Base-by-base conservation (phyloP, 2,888 invertebrate genomes). In the Apomyelois bistriatella region DNA sequence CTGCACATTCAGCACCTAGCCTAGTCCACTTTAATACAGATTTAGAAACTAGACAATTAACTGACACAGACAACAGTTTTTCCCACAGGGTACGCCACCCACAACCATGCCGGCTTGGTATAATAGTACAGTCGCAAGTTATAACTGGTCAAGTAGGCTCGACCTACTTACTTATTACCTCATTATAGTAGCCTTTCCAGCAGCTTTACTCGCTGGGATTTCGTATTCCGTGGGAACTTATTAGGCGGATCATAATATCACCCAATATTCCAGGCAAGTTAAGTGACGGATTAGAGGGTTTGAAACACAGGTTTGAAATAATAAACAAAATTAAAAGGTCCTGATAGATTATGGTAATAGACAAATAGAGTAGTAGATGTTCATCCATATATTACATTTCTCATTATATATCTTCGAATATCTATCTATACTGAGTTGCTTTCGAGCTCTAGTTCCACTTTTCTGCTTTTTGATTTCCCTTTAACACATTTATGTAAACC, bases 91-190 rank as follows among this genome's bases (percentile, higher is more conserved):
- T 30, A 30, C 46, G 10, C 15, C 46, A 46, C 46, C 46, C 46
- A 46, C 22, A 28, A 10, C 30, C 30, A 43, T 28, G 16, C 15
- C 10, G 30, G 16, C 32, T 46, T 35, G 46, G 46, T 13, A 46
- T 46, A 46, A 46, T 46, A 12, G 46, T 46, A 9, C 46, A 46
- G 32, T 43, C n/a, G 42, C 40, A 16, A 32, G 32, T 16, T 32
- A 46, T 46, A 15, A 12, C 13, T 32, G 46, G 32, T 32, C 46
- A 46, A 46, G 46, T 46, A 46, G 46, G 46, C 46, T 16, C 46
- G 10, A 46, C 46, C 46, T 46, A 46, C 46, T 46, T 46, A 46
- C 32, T 46, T 46, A 46, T 46, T 46, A 46, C 46, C 46, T 46
- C 35, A 46, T 46, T 46, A 46, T 46, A 8, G 46, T 43, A 32